Conservation (phyloP, 2,797 vertebrate species). For the Gobio occitaniae region DNA sequence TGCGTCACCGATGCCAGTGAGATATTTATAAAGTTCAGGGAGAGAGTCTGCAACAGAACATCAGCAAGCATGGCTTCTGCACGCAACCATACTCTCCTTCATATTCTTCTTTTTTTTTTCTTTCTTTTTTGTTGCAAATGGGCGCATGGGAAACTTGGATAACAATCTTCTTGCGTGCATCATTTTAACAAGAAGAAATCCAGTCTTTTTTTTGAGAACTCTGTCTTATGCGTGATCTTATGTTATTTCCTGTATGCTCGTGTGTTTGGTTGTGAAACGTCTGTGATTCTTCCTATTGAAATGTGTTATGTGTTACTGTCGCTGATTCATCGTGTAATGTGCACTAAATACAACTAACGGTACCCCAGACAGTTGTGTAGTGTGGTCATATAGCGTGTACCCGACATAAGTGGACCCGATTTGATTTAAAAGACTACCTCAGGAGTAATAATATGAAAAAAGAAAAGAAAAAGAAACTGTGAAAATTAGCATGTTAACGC, state of each 20-base stretch:
- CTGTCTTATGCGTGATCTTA: background rate
- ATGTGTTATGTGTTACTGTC: background rate
- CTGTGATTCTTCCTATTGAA: background rate
- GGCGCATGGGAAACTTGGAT: background rate
- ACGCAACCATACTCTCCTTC: background rate
- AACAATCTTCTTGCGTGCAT: background rate
- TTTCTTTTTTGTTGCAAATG: background rate
- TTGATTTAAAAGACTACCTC: background rate
- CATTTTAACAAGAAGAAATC: background rate
- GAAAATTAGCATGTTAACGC: no score
- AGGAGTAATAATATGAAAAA: background rate
- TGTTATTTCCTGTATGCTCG: background rate
- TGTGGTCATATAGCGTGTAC: background rate
- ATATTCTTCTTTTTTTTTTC: background rate
- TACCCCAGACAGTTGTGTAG: background rate
- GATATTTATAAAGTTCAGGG: background rate
- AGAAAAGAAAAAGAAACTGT: background rate
- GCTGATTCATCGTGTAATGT: background rate
- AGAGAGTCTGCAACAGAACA: background rate
- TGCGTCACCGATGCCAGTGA: background rate
- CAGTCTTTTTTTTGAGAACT: background rate
- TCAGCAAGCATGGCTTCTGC: background rate
- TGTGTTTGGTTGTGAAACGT: background rate
- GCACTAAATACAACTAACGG: background rate
- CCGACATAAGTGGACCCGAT: background rate